These are phyloP conservation scores for Siderastrea radians DNA, from an alignment of 92 coral and sea anemone genomes.

Conservation along the genomic window DNA sequence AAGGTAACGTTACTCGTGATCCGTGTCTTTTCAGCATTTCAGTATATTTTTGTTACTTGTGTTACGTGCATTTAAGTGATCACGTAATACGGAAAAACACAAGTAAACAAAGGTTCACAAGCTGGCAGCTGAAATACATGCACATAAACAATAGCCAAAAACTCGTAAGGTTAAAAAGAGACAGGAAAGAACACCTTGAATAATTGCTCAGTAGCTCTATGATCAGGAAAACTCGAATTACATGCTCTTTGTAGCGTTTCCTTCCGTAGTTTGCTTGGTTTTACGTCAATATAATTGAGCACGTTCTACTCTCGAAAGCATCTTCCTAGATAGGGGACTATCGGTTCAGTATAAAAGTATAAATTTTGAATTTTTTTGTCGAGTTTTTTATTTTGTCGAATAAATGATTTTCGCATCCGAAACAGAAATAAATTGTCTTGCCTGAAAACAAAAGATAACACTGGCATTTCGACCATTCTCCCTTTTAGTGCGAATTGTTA, in stretches of 20 bases:
- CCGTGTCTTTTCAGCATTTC: not conserved
- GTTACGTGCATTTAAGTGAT: conserved; percentile 10
- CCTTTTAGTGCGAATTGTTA: too few relatives aligned
- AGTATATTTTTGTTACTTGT: not conserved
- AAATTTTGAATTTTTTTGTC: too few relatives aligned
- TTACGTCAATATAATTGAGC: not conserved
- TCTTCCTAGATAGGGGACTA: too few relatives aligned
- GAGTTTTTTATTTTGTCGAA: too few relatives aligned
- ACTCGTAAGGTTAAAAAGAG: not conserved
- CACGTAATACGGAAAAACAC: not conserved
- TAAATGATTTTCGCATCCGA: too few relatives aligned
- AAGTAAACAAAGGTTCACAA: not conserved
- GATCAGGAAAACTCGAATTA: not conserved
- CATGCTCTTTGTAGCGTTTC: not conserved
- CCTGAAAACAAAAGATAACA: too few relatives aligned
- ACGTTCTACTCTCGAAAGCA: too few relatives aligned
- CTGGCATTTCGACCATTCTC: too few relatives aligned
- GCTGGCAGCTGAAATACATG: not conserved
- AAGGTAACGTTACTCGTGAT: not conserved
- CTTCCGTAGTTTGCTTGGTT: not conserved
- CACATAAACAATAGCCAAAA: not conserved
- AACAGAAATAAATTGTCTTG: too few relatives aligned
- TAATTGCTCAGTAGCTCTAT: not conserved
- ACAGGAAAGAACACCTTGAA: not conserved
- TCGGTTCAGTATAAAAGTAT: not conserved